Evolutionary conservation across 1,140 invertebrate genomes (phyloP), one percentile per base, ranked within the genome.

Genomic region (Drosophila teissieri): DNA sequence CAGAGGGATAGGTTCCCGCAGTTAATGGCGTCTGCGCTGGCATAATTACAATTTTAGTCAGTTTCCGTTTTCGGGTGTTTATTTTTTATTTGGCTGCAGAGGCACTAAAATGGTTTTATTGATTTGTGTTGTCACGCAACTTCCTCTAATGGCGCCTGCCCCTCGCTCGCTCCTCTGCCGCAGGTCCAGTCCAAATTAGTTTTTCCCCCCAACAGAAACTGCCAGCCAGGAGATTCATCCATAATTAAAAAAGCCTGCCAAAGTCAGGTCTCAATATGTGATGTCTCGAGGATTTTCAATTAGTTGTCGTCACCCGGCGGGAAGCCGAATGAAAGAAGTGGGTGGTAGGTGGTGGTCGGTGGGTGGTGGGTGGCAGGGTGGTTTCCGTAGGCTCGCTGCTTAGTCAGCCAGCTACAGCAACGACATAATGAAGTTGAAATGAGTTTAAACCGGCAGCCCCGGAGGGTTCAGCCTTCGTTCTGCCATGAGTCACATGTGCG

Each of bases 31-130:
- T 63, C 48, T 80, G 69, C 44, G 48, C 69, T 69, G 78, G 83
- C 80, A 92, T 93, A 92, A 86, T 91, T 92, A 92, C 85, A 81
- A 91, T 90, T 93, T 84, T 78, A 64, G 73, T 83, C 73, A 90
- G 80, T 90, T 81, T 91, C 74, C 73, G 68, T 70, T 84, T 78
- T 62, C 6, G 73, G 73, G 61, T 73, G 81, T 76, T 79, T 75
- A 73, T 62, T 69, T 63, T 77, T 56, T 78, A 61, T 70, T 78
- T 70, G 39, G 64, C 56, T 78, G 63, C 54, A 48, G 44, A 40
- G 58, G 53, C 75, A 73, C 58, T 65, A 77, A 84, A 64, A 89
- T 81, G 69, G 73, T 73, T 80, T 81, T 85, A 90, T 78, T 83
- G 84, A 86, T 91, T 82, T 85, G 82, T 78, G 57, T 46, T 75